Base-by-base conservation (phyloP, 2,797 vertebrate genomes). In the Siniperca obscura region DNA sequence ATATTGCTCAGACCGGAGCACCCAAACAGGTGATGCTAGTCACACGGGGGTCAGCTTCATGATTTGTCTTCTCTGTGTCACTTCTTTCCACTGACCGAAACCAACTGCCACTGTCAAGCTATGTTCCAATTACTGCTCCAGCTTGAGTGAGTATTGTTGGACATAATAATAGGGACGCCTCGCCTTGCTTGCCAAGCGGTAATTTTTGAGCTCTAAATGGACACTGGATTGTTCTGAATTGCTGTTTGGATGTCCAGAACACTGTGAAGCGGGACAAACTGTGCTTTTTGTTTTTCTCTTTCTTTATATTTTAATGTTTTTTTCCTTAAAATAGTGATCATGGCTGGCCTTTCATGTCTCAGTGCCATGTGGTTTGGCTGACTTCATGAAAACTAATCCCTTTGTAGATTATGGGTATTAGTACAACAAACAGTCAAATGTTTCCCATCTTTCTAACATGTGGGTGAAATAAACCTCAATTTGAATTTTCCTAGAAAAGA, bases 81-180 rank as follows among this genome's bases (percentile, higher is more conserved):
- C 72, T 64, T 86, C 74, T 76, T 70, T 59, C 75, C 68, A 36
- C 73, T 62, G 78, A 86, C 88, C 36, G 12, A 66, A 74, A 72
- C 78, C 78, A 80, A 66, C 79, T 79, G 82, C 72, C 64, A 44
- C 59, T 78, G 77, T 87, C 83, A 84, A 81, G 78, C 82, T 68
- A 50, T 78, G 55, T 73, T 60, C 36, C 89, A 92, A 93, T 92
- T 91, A 92, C 78, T 3, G 81, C 76, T 75, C 44, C 84, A 68
- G 82, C 68, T 60, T 52, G 68, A 90, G 62, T 65, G 82, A 73
- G 66, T 67, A 79, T 87, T 87, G 86, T 88, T 81, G 70, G 89
- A 78, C 82, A 84, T 82, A 86, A 90, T 91, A 82, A 90, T 81
- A 68, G 84, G 60, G 48, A 84, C 4, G 36, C 36, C 11, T 57